phyloP scores from a whole-genome alignment of 2,888 invertebrate genomes.

The Tenthredo distinguenda region DNA sequence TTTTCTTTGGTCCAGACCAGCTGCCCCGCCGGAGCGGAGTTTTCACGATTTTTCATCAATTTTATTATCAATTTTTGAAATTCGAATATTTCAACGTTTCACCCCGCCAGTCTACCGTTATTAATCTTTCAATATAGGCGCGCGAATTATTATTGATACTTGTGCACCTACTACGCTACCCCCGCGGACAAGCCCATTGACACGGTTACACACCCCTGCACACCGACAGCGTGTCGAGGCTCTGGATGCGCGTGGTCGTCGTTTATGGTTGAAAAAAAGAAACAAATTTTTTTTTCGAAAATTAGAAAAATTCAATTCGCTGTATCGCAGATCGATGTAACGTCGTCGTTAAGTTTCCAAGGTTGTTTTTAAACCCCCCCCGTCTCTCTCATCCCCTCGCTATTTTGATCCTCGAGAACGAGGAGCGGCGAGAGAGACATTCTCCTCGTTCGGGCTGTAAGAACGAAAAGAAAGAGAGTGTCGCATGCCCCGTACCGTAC shows the following conservation, averaged over 20 bases:
- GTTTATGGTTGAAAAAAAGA: neutral
- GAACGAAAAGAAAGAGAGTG: constrained; percentile 40
- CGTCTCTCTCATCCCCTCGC: constrained; percentile 49
- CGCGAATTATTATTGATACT: constrained; percentile 15
- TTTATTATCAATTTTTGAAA: constrained; percentile 2
- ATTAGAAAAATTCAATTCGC: too few species aligned
- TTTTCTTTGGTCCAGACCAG: too few species aligned
- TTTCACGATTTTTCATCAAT: neutral
- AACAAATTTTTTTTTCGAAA: too few species aligned
- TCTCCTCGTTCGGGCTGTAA: neutral
- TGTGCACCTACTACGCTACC: neutral
- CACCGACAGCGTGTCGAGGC: neutral
- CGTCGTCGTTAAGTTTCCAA: too few species aligned
- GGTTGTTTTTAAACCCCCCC: neutral
- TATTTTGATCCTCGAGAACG: constrained; percentile 47
- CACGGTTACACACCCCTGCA: neutral
- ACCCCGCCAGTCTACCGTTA: neutral
- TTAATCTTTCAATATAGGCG: constrained; percentile 15
- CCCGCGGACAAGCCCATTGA: neutral
- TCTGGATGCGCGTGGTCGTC: neutral
- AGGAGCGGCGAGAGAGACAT: constrained; percentile 55
- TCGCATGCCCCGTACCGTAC: constrained; percentile 15
- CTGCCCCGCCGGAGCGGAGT: neutral
- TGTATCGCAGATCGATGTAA: too few species aligned
- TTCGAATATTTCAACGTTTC: neutral